Conservation (phyloP, 2,797 vertebrate genomes). For the Clarias pachynema region DNA sequence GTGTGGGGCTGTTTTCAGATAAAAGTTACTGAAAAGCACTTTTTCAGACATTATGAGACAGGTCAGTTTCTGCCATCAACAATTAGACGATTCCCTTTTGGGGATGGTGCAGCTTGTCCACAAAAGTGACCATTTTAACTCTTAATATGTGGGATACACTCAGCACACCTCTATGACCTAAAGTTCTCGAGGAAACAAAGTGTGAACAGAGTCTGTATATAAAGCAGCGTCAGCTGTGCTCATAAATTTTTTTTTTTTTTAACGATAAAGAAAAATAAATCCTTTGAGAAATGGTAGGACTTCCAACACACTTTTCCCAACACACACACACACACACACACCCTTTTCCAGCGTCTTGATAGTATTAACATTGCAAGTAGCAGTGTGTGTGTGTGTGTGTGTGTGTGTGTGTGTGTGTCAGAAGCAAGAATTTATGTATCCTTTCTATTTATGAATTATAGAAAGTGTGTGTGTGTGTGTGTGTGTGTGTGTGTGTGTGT, state of each 20-base stretch:
- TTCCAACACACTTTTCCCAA: too few species aligned
- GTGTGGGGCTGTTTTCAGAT: too few species aligned
- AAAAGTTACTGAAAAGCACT: not conserved
- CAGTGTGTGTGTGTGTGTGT: conserved; percentile 9
- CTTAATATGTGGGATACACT: not conserved
- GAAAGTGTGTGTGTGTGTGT: conserved; percentile 1
- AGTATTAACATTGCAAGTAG: not conserved
- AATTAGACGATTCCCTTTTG: not conserved
- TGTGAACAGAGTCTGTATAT: not conserved
- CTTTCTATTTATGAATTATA: too few species aligned
- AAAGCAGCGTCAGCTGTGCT: not conserved
- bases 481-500: not conserved
- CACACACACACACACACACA: not conserved
- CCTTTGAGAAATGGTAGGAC: not conserved
- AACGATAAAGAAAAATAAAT: not conserved
- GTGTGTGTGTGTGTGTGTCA: not conserved
- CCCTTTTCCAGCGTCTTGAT: not conserved
- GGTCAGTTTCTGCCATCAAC: not conserved
- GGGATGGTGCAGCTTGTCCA: not conserved
- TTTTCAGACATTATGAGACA: too few species aligned
- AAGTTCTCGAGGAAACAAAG: not conserved
- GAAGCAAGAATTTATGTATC: too few species aligned
- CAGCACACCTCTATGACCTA: not conserved
- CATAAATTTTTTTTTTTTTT: too few species aligned
- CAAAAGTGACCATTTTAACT: not conserved